Base-by-base conservation (phyloP, 30 jellyfish, hydroid and myxozoan genomes). In the Pseudorhiza aurosa region DNA sequence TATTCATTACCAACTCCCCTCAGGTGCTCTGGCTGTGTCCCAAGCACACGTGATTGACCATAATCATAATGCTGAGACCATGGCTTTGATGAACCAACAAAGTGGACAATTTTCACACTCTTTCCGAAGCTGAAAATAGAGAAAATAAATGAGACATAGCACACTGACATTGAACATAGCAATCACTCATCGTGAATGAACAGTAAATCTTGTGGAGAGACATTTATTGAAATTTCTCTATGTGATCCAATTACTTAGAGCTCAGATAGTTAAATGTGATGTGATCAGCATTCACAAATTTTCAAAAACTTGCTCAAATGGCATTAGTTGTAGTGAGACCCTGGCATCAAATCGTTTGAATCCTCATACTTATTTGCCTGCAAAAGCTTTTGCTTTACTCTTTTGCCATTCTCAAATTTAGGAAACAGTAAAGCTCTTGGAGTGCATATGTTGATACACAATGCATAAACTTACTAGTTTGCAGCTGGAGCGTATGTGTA, bases 401-500 rank as follows among this genome's bases (percentile, higher is more conserved):
- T n/a, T n/a, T n/a, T n/a, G n/a, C n/a, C n/a, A 26, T 46, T n/a
- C n/a, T n/a, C n/a, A 46, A 46, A 2, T 4, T 22, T 46, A 42
- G 15, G 15, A 8, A 8, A 42, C 55, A 15, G 55, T 42, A 42
- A 8, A 9, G 12, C 55, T 8, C 55, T 8, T 42, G 15, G 55
- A 15, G 15, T 9, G n/a, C n/a, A n/a, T n/a, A 47, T 15, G 25
- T 47, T 47, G 62, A 47, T 15, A 26, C 62, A n/a, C n/a, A n/a
- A n/a, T 47, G 25, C 67, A 53, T 32, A 4, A 15, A 75, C 88
- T 0, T 65, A 90, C 97, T 79, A 51, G 67, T 62, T 72, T 47
- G 44, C 55, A 1, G 97, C 97, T 0, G 97, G 96, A 2, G 80
- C 58, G 36, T 90, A 90, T 30, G 95, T 90, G 88, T 90, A 90